phyloP scores from a whole-genome alignment of 2,113 vertebrate genomes.

The Eleginops maclovinus region DNA sequence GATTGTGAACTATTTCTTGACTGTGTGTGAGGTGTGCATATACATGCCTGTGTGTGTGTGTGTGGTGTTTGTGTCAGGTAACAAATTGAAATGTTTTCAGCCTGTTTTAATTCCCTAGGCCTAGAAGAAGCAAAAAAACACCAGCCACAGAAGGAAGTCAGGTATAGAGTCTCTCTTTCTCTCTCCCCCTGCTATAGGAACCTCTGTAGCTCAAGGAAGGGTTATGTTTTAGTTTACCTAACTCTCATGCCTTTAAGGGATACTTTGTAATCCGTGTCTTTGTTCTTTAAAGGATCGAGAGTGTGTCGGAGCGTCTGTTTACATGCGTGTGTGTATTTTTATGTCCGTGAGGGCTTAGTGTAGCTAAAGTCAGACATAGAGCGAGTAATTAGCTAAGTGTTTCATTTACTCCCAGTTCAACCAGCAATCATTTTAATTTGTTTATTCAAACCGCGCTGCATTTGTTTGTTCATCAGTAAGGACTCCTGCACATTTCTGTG shows the following conservation, averaged over 20 bases:
- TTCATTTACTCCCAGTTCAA: conserved; percentile 65
- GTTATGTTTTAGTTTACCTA: conserved; percentile 5
- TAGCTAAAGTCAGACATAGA: conserved; percentile 45
- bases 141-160: conserved; percentile 46
- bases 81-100: conserved; percentile 58
- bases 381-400: conserved; percentile 72
- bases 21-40: conserved; percentile 43
- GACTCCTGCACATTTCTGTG: conserved; percentile 36
- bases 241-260: conserved; percentile 2
- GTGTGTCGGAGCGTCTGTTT: conserved; percentile 17
- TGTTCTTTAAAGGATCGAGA: conserved; percentile 25
- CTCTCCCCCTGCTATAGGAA: conserved; percentile 12
- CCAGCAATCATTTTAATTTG: conserved; percentile 71
- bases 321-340: not conserved
- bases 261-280: conserved; percentile 12
- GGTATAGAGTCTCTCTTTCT: conserved; percentile 28
- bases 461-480: conserved; percentile 52
- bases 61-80: conserved; percentile 51
- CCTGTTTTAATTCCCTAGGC: conserved; percentile 58
- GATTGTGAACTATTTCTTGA: conserved; percentile 64
- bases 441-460: conserved; percentile 59
- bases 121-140: conserved; percentile 21
- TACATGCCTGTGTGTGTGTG: not conserved
- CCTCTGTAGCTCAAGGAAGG: conserved; percentile 1
- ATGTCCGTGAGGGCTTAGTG: conserved; percentile 22